Evolutionary conservation across 2,888 invertebrate species (phyloP).

Genomic region (Euzetes globulus): DNA sequence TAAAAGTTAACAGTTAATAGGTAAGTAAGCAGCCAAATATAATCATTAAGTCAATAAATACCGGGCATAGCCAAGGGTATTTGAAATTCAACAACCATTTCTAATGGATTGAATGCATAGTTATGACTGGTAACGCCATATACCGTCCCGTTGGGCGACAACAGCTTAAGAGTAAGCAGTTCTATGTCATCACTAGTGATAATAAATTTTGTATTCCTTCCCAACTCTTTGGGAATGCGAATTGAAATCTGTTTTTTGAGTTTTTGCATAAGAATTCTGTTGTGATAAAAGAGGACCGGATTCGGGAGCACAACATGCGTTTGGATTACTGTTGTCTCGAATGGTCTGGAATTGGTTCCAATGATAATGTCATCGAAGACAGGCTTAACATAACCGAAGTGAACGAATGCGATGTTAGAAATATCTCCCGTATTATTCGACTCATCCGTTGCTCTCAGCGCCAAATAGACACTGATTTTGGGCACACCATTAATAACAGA

Average conservation of each 20-base stretch:
- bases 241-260: constrained; percentile 39
- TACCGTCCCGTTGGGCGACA: constrained; percentile 44
- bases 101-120: not conserved
- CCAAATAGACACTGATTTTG: not conserved
- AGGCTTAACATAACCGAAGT: constrained; percentile 7
- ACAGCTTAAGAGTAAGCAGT: constrained; percentile 36
- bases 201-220: constrained; percentile 43
- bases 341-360: constrained; percentile 6
- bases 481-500: not conserved
- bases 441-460: constrained; percentile 4
- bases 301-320: not conserved
- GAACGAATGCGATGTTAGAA: not conserved
- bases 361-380: not conserved
- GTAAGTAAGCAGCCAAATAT: too few species aligned
- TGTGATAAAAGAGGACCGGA: constrained; percentile 3
- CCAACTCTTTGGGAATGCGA: constrained; percentile 39
- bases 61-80: not conserved
- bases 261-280: constrained; percentile 42
- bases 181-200: constrained; percentile 35
- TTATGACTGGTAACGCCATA: not conserved
- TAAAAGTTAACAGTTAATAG: not conserved
- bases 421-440: constrained; percentile 12
- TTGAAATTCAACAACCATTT: not conserved
- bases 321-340: not conserved
- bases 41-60: too few species aligned